A percentile compares a stretch with the other conserved stretches of the same genome.
These are phyloP conservation scores for Peromyscus attwateri DNA, from an alignment of 2,797 vertebrate genomes.

Conservation along the genomic window DNA sequence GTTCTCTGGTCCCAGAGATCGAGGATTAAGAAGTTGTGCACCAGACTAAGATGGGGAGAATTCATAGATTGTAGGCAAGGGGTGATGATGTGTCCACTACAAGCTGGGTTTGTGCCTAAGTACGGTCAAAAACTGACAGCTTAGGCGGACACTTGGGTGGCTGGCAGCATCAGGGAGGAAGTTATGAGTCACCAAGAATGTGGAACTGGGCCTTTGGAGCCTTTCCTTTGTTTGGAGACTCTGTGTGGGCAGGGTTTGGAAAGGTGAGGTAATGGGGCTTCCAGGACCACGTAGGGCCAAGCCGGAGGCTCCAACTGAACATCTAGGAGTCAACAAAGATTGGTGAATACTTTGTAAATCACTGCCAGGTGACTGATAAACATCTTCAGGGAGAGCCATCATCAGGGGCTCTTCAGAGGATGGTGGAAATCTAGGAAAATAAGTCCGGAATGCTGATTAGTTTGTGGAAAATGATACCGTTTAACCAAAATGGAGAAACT, in stretches of 20 bases:
- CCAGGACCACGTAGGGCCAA: not conserved
- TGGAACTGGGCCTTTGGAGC: not conserved
- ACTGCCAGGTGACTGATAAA: not conserved
- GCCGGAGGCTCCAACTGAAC: not conserved
- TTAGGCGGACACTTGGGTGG: not conserved
- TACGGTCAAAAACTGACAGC: not conserved
- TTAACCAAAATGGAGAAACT: not conserved
- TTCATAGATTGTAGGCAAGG: not conserved
- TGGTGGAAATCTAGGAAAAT: not conserved
- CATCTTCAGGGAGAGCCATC: not conserved
- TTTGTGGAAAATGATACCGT: not conserved
- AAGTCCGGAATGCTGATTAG: not conserved
- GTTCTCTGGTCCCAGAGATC: not conserved
- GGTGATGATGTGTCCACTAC: not conserved
- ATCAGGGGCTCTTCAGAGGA: not conserved
- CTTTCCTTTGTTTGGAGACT: not conserved
- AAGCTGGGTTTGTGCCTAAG: not conserved
- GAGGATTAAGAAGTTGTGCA: not conserved
- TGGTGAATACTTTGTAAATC: not conserved
- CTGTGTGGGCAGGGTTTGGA: not conserved
- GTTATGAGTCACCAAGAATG: not conserved
- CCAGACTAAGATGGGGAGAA: not conserved
- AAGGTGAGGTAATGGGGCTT: not conserved
- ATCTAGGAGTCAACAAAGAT: not conserved
- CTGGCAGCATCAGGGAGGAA: not conserved